A percentile compares a stretch with the other conserved stretches of the same genome.
phyloP scores from a whole-genome alignment of 2,888 invertebrate genomes.

The Heliconius hortense region DNA sequence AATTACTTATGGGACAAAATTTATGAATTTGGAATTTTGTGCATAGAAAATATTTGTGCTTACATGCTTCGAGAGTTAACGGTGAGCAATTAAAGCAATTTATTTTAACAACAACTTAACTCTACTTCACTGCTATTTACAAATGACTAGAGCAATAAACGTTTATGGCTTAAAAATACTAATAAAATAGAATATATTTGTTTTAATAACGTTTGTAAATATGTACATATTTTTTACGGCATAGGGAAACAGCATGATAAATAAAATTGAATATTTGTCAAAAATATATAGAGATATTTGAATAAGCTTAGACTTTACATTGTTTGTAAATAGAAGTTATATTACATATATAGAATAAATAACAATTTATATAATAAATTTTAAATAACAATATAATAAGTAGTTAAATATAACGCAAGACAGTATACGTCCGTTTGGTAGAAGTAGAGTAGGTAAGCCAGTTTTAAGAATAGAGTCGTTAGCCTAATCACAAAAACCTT shows the following conservation, averaged over 20 bases:
- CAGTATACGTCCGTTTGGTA: background rate
- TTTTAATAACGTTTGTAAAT: background rate
- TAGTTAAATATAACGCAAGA: conserved; percentile 1
- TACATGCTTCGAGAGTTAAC: conserved; percentile 31
- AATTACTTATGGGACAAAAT: conserved; percentile 12
- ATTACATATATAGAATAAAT: conserved; percentile 3
- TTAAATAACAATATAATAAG: background rate
- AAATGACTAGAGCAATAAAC: conserved; percentile 38
- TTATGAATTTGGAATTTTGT: conserved; percentile 42
- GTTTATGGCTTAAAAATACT: conserved; percentile 10
- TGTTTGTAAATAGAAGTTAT: conserved; percentile 14
- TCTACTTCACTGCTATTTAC: conserved; percentile 28
- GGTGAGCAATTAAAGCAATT: conserved; percentile 34
- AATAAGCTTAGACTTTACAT: conserved; percentile 12
- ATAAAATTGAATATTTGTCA: conserved; percentile 6
- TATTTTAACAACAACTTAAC: conserved; percentile 30
- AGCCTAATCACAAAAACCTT: conserved; percentile 35
- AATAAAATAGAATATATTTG: conserved; percentile 3
- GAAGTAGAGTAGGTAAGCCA: background rate
- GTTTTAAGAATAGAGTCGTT: conserved; percentile 8
- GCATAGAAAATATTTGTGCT: conserved; percentile 46
- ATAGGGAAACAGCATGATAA: conserved; percentile 1
- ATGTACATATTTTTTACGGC: conserved; percentile 12
- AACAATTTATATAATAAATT: conserved; percentile 9
- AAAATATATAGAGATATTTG: background rate